phyloP scores from a whole-genome alignment of 2,888 invertebrate genomes.

The Volucella inanis region DNA sequence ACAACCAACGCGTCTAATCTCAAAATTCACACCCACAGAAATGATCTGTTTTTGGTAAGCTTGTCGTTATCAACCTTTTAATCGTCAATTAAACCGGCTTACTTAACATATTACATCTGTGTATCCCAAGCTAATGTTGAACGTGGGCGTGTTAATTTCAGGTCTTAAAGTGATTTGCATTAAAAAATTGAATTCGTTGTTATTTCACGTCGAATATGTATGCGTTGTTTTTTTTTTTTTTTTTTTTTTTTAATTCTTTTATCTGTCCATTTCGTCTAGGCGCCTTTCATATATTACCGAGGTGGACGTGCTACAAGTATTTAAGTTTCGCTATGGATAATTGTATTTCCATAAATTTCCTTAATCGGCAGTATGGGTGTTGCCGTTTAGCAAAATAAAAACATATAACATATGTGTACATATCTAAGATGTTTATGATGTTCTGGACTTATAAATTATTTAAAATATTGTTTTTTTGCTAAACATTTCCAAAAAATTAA shows the following conservation, averaged over 20 bases:
- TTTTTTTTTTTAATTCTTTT: neutral
- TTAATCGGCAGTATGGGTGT: slow-evolving; percentile 21
- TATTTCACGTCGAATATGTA: slow-evolving; percentile 15
- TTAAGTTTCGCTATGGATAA: slow-evolving; percentile 29
- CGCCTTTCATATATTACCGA: slow-evolving; percentile 29
- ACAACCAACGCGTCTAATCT: slow-evolving; percentile 34
- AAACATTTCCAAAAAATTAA: too few species aligned
- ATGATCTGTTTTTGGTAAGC: slow-evolving; percentile 61
- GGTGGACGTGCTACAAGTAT: neutral
- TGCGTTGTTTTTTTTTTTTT: slow-evolving; percentile 8
- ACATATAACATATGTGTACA: too few species aligned
- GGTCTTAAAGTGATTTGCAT: slow-evolving; percentile 4
- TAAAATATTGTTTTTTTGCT: too few species aligned
- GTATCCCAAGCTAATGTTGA: slow-evolving; percentile 37
- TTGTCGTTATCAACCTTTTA: slow-evolving; percentile 54
- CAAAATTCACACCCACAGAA: slow-evolving; percentile 51
- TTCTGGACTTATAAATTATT: too few species aligned
- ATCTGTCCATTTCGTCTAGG: slow-evolving; percentile 7
- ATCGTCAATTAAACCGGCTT: slow-evolving; percentile 59
- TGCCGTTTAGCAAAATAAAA: slow-evolving; percentile 7
- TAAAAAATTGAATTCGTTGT: slow-evolving; percentile 6
- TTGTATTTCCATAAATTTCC: slow-evolving; percentile 33
- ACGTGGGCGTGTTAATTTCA: slow-evolving; percentile 49
- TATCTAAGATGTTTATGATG: too few species aligned
- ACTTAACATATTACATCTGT: slow-evolving; percentile 24